Base-by-base conservation (phyloP, 2,113 vertebrate genomes). In the Eulacestoma nigropectus region DNA sequence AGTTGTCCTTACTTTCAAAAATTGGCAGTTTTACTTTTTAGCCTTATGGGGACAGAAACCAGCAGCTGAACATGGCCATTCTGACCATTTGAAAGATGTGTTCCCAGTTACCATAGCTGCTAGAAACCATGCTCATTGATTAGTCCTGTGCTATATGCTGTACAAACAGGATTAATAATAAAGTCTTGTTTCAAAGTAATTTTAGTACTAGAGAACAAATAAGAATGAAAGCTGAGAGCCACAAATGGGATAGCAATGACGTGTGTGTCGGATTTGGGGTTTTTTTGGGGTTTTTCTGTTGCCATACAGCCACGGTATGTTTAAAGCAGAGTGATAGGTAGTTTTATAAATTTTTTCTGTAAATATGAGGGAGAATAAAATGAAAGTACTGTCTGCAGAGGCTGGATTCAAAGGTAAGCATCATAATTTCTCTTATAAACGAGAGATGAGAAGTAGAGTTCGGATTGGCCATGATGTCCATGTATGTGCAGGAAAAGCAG, bases 381-480 rank as follows among this genome's bases (percentile, higher is more conserved):
- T 14, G 56, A 33, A 57, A 56, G 20, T 62, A 37, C 19, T 73
- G 19, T 0, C 7, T 57, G 4, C 5, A 29, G 32, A 73, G 22
- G 10, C 15, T 76, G n/a, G 2, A 50, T 80, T 79, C 90, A 65
- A 76, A 76, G 17, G 6, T 46, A 65, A 35, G 20, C 0, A 9
- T 84, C 5, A 16, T 59, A 0, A 13, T 90, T 72, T 73, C 10
- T 89, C 1, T n/a, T 85, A 10, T 3, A 39, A 68, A 32, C 23
- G 17, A 72, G 33, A 84, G 16, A 10, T 55, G 30, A 81, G 19
- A 47, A 73, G 26, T 29, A 29, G 37, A 73, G 17, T 53, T 30
- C 5, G 1, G 1, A 1, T 53, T 91, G 19, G 9, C 30, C 16
- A 5, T 10, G 3, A n/a, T 27, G 5, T 90, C 39, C 1, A 0